A percentile compares a stretch with the other conserved stretches of the same genome.
Conservation (phyloP, 2,888 invertebrate species). For the Tanypteryx hageni region DNA sequence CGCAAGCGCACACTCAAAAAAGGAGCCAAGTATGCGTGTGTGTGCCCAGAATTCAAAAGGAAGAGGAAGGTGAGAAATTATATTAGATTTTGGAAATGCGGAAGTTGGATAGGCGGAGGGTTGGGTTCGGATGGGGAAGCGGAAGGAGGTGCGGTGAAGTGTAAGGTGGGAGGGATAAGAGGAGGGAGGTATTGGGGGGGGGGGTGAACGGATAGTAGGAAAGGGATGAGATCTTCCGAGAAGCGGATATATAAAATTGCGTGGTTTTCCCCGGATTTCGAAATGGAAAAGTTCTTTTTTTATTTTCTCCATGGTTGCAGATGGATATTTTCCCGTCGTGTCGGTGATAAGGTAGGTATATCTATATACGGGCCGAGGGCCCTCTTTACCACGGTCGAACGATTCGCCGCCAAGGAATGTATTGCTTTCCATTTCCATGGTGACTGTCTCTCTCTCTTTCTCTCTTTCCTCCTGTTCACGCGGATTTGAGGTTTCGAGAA, state of each 20-base stretch:
- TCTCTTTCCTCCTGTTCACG: not conserved
- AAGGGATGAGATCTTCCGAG: not conserved
- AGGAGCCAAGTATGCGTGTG: not conserved
- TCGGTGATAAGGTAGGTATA: not conserved
- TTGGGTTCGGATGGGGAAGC: not conserved
- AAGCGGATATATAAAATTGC: constrained; percentile 51
- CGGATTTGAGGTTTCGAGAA: constrained; percentile 23
- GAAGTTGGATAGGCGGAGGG: constrained; percentile 38
- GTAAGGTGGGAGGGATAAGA: not conserved
- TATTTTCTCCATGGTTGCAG: not conserved
- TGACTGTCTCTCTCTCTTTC: not conserved
- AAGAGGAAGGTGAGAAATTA: constrained; percentile 53
- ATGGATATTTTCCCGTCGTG: constrained; percentile 42
- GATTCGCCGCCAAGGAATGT: constrained; percentile 40
- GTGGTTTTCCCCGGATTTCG: constrained; percentile 49
- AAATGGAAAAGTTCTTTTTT: constrained; percentile 43
- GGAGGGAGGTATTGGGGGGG: not conserved
- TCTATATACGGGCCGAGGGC: constrained; percentile 12
- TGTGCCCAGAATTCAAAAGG: constrained; percentile 44
- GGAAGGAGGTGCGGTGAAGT: not conserved
- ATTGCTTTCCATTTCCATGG: constrained; percentile 60
- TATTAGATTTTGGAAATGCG: constrained; percentile 56
- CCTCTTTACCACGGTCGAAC: not conserved
- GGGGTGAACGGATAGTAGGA: constrained; percentile 6
- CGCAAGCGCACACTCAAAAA: constrained; percentile 7